phyloP scores from a whole-genome alignment of 2,888 invertebrate species.

The Drosophila meridiana region DNA sequence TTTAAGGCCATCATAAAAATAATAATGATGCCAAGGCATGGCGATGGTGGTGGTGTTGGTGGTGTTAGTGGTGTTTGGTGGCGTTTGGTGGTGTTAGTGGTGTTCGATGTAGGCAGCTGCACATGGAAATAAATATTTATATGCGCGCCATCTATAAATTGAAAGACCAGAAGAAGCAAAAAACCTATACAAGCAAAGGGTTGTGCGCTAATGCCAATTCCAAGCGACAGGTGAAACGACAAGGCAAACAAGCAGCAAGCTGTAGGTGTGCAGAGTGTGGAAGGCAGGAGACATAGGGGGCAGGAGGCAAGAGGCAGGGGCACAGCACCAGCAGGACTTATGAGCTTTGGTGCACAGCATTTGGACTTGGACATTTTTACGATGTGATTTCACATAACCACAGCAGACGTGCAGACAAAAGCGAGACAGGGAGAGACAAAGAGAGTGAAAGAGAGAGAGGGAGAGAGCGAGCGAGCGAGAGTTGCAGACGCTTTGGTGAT shows the following conservation, averaged over 20 bases:
- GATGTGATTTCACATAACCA: constrained; percentile 83
- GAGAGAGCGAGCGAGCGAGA: constrained; percentile 21
- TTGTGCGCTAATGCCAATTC: constrained; percentile 61
- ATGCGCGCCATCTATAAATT: constrained; percentile 81
- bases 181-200: constrained; percentile 25
- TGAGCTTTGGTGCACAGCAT: constrained; percentile 80
- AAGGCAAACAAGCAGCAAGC: constrained; percentile 22
- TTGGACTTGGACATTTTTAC: constrained; percentile 83
- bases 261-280: background rate
- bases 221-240: constrained; percentile 62
- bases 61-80: constrained; percentile 11
- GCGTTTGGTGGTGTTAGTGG: constrained; percentile 13
- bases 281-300: background rate
- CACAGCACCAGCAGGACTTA: constrained; percentile 68
- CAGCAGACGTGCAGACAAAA: constrained; percentile 75
- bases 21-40: constrained; percentile 80
- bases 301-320: background rate
- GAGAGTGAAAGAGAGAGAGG: constrained; percentile 13
- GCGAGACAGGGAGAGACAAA: constrained; percentile 1
- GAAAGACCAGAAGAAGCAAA: constrained; percentile 55
- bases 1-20: constrained; percentile 77
- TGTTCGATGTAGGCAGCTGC: constrained; percentile 59
- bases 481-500: constrained; percentile 77
- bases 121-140: constrained; percentile 80
- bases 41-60: constrained; percentile 50